Conservation (phyloP, 1,140 invertebrate species). For the Orius insidiosus region DNA sequence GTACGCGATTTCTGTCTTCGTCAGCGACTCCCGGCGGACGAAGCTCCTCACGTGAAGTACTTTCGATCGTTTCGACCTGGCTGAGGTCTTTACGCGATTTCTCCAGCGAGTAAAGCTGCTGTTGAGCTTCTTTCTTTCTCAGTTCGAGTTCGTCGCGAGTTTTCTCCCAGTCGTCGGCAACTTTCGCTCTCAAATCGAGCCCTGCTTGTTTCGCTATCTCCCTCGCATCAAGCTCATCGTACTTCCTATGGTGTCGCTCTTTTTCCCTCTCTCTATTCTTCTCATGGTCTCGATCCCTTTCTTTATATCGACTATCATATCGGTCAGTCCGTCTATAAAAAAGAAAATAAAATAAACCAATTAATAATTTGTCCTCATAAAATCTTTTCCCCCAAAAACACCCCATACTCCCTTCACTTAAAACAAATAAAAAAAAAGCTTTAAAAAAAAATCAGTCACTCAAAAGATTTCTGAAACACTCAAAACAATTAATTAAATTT, state of each 20-base stretch:
- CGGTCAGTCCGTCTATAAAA: not conserved
- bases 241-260: slow-evolving; percentile 5
- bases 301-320: slow-evolving; percentile 5
- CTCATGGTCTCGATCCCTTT: slow-evolving; percentile 14
- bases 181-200: not conserved
- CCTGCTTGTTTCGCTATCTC: slow-evolving; percentile 1
- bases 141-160: slow-evolving; percentile 19
- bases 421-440: no score
- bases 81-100: not conserved
- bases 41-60: not conserved
- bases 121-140: slow-evolving; percentile 16
- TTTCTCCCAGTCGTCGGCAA: slow-evolving; percentile 16
- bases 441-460: not conserved
- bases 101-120: slow-evolving; percentile 1
- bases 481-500: not conserved
- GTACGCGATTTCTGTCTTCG: slow-evolving; percentile 7
- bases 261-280: slow-evolving; percentile 15
- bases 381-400: not conserved
- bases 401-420: not conserved
- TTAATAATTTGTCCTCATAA: not conserved
- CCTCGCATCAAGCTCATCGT: not conserved
- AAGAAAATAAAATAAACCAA: slow-evolving; percentile 2
- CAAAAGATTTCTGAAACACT: slow-evolving; percentile 1
- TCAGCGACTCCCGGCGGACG: slow-evolving; percentile 23
- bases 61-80: slow-evolving; percentile 2